phyloP scores from a whole-genome alignment of 2,113 vertebrate species.

The Sula dactylatra region DNA sequence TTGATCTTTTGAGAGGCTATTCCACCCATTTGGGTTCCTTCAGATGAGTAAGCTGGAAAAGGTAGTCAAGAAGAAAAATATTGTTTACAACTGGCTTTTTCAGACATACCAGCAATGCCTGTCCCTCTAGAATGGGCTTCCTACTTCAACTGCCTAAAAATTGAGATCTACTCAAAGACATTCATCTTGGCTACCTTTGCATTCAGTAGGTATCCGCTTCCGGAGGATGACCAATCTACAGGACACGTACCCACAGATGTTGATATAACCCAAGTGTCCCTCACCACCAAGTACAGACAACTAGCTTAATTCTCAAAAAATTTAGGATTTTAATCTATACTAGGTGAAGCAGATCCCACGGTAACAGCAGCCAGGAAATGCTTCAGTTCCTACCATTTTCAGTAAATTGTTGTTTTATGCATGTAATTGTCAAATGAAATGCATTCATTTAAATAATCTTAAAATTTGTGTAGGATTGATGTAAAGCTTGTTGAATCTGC shows the following conservation, averaged over 20 bases:
- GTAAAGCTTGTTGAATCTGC: neutral
- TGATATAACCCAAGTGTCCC: neutral
- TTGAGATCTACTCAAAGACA: neutral
- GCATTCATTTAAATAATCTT: neutral
- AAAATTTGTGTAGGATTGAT: neutral
- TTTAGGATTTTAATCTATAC: neutral
- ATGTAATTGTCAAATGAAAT: neutral
- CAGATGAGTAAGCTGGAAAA: neutral
- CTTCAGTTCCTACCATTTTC: neutral
- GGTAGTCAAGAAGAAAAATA: neutral
- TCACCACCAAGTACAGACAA: neutral
- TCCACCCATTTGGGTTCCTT: neutral
- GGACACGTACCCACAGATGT: rapidly evolving
- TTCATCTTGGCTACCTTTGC: neutral
- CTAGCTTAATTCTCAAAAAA: neutral
- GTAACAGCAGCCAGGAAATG: neutral
- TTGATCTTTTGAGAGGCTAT: neutral
- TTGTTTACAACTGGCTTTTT: neutral
- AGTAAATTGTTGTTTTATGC: neutral
- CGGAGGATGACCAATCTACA: neutral
- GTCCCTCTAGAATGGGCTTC: neutral
- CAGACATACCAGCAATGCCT: neutral
- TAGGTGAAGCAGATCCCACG: neutral
- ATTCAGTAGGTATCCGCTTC: neutral
- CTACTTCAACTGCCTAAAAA: neutral